Conservation (phyloP, 2,113 vertebrate genomes). For the Myodes glareolus region DNA sequence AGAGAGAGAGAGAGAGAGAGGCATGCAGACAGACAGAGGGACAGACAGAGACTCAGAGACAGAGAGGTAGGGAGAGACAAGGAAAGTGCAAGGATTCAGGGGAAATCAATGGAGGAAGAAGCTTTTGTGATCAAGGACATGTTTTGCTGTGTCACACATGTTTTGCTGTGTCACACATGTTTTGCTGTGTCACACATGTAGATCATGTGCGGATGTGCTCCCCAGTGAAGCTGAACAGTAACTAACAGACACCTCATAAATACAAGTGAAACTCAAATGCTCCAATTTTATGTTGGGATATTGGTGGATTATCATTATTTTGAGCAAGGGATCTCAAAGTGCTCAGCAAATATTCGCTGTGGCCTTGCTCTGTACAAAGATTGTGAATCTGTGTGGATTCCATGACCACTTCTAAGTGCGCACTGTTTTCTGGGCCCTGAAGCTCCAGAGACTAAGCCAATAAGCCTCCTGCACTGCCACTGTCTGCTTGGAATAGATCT, state of each 20-base stretch:
- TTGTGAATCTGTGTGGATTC: not conserved
- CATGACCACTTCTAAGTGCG: not conserved
- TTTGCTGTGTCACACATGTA: not conserved
- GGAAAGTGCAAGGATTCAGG: not conserved
- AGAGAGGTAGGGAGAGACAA: not conserved
- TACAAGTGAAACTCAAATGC: not conserved
- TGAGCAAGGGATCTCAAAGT: not conserved
- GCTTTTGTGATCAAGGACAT: not conserved
- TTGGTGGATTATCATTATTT: not conserved
- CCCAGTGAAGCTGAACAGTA: not conserved
- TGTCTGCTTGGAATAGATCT: not conserved
- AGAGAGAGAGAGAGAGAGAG: not conserved
- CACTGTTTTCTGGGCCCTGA: not conserved
- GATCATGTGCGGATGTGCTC: rapidly evolving
- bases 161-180: too few species aligned
- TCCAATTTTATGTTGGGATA: not conserved
- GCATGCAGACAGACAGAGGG: not conserved
- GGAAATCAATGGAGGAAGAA: not conserved
- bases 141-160: not conserved
- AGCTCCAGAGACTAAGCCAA: not conserved
- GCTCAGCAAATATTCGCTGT: not conserved
- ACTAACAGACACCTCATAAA: not conserved
- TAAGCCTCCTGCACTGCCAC: rapidly evolving
- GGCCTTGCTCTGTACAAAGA: not conserved
- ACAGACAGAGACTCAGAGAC: not conserved